Base-by-base conservation (phyloP, 2,113 vertebrate species). In the Chamaetylas fuelleborni region DNA sequence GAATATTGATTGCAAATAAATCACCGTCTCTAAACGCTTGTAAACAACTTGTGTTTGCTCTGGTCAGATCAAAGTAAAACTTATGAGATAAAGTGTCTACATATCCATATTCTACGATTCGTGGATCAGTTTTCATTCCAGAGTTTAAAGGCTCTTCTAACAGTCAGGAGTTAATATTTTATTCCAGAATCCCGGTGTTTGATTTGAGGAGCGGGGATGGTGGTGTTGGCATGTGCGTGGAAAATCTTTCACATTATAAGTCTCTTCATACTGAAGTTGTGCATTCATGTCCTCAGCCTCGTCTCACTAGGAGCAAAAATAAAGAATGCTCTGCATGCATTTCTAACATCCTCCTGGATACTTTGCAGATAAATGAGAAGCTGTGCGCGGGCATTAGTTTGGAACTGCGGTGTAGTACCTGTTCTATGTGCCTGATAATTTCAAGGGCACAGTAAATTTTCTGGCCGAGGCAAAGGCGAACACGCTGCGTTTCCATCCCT, bases 1-100 rank as follows among this genome's bases (percentile, higher is more conserved):
- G 96, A 98, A 97, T 98, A 98, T 98, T 98, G 98, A 98, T 98
- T 98, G 97, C 96, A 97, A 97, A 98, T 98, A 98, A 98, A 98
- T 98, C 98, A 98, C 74, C 42, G 65, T 93, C 94, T 95, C 91
- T 96, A 90, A 97, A 94, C 33, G 92, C 95, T 95, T 92, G 96
- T 95, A 97, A 97, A 97, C 93, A 96, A 88, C 92, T 88, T 66
- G 89, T 95, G 95, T 97, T 96, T 95, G 88, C 90, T 91, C 17
- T 53, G 57, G 38, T 18, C 73, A 77, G 93, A 97, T 97, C 95
- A 97, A 97, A 98, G 97, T 87, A 94, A 97, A 98, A 97, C 96
- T 97, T 97, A 72, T 33, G 86, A 95, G 95, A 95, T 94, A 85
- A 94, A 98, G 96, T 94, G 88, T 64, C 50, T 16, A 12, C 34